Percentiles rank a stretch among this genome's conserved stretches.
Evolutionary conservation across 2,888 invertebrate genomes (phyloP).

Genomic region (Ischnus inquisitorius): DNA sequence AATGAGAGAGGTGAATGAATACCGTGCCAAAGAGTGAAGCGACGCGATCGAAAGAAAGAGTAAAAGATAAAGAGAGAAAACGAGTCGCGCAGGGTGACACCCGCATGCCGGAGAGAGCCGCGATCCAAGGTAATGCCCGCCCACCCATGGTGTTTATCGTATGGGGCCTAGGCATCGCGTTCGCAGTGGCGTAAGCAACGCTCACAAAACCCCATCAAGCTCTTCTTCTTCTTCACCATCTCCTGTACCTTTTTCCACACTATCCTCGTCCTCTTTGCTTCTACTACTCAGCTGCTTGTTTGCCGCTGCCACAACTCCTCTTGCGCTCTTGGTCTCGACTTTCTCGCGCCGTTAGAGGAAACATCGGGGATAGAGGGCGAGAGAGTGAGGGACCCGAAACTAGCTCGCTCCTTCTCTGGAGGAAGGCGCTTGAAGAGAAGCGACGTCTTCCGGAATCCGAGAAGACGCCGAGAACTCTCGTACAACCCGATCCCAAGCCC

Average conservation of each 20-base stretch:
- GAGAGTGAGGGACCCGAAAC: slow-evolving; percentile 45
- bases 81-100: slow-evolving; percentile 69
- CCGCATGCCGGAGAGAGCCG: slow-evolving; percentile 71
- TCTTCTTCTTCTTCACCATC: slow-evolving; percentile 6
- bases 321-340: slow-evolving; percentile 48
- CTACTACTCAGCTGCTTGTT: neutral
- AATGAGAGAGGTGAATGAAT: slow-evolving; percentile 1
- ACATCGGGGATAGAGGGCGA: slow-evolving; percentile 28
- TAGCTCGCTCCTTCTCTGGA: slow-evolving; percentile 8
- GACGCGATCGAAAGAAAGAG: slow-evolving; percentile 31
- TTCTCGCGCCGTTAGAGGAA: slow-evolving; percentile 61
- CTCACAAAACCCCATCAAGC: slow-evolving; percentile 38
- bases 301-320: slow-evolving; percentile 30
- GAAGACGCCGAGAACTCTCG: slow-evolving; percentile 35
- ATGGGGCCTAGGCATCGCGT: slow-evolving; percentile 67
- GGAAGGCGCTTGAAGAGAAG: slow-evolving; percentile 46
- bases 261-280: slow-evolving; percentile 35
- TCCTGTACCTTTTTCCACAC: neutral
- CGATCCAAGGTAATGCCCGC: slow-evolving; percentile 69
- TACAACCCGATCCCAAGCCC: slow-evolving; percentile 36
- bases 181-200: slow-evolving; percentile 63
- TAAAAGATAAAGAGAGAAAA: slow-evolving; percentile 32
- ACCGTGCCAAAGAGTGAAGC: slow-evolving; percentile 30
- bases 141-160: slow-evolving; percentile 73
- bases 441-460: slow-evolving; percentile 67